phyloP scores from a whole-genome alignment of 2,113 vertebrate species.

The Microcebus lehilahytsara region DNA sequence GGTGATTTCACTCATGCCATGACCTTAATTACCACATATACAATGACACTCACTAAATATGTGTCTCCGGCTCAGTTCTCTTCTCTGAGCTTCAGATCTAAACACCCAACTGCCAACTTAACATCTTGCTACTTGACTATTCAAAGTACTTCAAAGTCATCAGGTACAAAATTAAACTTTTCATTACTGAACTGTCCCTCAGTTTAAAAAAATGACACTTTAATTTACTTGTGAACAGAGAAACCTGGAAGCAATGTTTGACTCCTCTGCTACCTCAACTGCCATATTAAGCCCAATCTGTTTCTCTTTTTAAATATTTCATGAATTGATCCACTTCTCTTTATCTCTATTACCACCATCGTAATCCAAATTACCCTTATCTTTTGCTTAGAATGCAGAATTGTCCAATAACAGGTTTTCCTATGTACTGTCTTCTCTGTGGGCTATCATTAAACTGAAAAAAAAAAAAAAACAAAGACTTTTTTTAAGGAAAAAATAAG shows the following conservation, averaged over 20 bases:
- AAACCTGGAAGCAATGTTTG: background rate
- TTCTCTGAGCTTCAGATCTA: background rate
- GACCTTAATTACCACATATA: background rate
- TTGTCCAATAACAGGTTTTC: background rate
- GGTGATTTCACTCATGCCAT: background rate
- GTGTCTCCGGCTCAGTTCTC: background rate
- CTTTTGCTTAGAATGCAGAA: background rate
- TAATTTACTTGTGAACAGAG: slow-evolving; percentile 5
- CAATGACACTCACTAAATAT: background rate
- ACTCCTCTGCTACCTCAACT: background rate
- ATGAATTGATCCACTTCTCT: background rate
- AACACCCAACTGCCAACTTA: background rate
- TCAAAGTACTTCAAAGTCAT: background rate
- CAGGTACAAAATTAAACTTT: background rate
- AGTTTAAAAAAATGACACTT: background rate
- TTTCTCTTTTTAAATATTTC: slow-evolving; percentile 1
- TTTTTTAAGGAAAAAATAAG: background rate
- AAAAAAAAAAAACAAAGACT: background rate
- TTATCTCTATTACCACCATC: background rate
- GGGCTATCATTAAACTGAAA: background rate
- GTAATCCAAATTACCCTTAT: background rate
- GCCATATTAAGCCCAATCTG: background rate
- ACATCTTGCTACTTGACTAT: background rate
- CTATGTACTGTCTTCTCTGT: background rate
- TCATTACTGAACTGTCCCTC: background rate